Evolutionary conservation across 2,797 vertebrate species (phyloP), one percentile per base, ranked within the genome.

Genomic region (Gallirallus australis): DNA sequence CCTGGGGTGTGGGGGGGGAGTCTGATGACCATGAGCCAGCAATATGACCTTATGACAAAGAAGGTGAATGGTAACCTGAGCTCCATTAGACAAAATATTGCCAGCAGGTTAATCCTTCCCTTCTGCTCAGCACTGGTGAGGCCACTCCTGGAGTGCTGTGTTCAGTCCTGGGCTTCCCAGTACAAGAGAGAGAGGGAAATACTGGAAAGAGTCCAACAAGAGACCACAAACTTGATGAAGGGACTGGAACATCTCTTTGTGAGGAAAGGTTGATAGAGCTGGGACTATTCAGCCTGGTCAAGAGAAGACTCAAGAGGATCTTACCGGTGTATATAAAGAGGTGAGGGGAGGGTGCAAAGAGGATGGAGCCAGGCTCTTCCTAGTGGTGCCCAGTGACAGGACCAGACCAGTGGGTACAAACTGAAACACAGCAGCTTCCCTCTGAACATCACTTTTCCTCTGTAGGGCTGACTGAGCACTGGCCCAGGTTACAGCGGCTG

Each of bases 31-130:
- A 35, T 3, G 2, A 42, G 31, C 17, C 21, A n/a, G 5, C 11
- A 57, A 35, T 21, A 31, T 3, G 15, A 17, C 16, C 35, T 50
- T 57, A 15, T 0, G 2, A 21, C 42, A 50, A 42, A 72, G 30
- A 1, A 1, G 6, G 42, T 1, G 1, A n/a, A 66, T 20, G 23
- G 2, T 6, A 12, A 16, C 28, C 10, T 15, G 69, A 16, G 39
- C 54, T 68, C 16, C 11, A 12, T 33, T 30, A 73, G 37, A 31
- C 28, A 23, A 31, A 80, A 15, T 13, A 4, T 42, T 90, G n/a
- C 35, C 37, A 76, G 24, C 27, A 72, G 23, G 48, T 2, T 5
- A 15, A 40, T 54, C 61, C 20, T 77, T 68, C 23, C 14, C 37
- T 20, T 66, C 52, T 75, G 19, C 47, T 75, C 52, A 70, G 47